Percentiles rank a stretch among this genome's conserved stretches.
phyloP scores from a whole-genome alignment of 1,140 invertebrate genomes.

The Andricus grossulariae region DNA sequence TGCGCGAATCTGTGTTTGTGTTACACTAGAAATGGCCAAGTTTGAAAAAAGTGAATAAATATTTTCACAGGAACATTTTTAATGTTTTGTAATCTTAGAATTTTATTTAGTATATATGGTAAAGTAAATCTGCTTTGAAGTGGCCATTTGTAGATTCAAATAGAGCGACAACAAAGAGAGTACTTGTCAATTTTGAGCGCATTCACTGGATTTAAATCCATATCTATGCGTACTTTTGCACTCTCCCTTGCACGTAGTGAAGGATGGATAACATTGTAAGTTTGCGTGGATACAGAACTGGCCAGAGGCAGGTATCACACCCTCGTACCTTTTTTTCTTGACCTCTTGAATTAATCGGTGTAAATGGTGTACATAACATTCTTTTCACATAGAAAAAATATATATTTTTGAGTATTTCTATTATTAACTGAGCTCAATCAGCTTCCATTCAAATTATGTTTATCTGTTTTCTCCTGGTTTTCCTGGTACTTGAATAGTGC shows the following conservation, averaged over 20 bases:
- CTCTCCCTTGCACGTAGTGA: conserved; percentile 43
- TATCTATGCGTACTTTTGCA: conserved; percentile 3
- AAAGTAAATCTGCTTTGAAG: no score
- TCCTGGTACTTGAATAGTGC: not conserved
- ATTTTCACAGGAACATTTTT: no score
- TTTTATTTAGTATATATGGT: no score
- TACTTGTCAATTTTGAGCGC: not conserved
- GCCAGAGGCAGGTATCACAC: conserved; percentile 78
- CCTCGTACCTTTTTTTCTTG: conserved; percentile 56
- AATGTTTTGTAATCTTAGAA: no score
- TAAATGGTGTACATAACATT: conserved; percentile 18
- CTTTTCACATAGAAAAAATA: not conserved
- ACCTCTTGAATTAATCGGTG: conserved; percentile 45
- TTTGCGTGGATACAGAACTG: conserved; percentile 75
- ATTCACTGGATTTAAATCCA: not conserved
- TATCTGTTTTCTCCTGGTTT: not conserved
- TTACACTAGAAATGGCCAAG: not conserved
- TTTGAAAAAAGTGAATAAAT: no score
- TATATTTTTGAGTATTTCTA: not conserved
- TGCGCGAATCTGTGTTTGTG: not conserved
- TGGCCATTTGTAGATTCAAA: not conserved
- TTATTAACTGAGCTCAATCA: not conserved
- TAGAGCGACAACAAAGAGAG: not conserved
- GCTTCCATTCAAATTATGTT: not conserved
- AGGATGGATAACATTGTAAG: conserved; percentile 63